phyloP scores from a whole-genome alignment of 2,113 vertebrate genomes.

The Choloepus hoffmanni region DNA sequence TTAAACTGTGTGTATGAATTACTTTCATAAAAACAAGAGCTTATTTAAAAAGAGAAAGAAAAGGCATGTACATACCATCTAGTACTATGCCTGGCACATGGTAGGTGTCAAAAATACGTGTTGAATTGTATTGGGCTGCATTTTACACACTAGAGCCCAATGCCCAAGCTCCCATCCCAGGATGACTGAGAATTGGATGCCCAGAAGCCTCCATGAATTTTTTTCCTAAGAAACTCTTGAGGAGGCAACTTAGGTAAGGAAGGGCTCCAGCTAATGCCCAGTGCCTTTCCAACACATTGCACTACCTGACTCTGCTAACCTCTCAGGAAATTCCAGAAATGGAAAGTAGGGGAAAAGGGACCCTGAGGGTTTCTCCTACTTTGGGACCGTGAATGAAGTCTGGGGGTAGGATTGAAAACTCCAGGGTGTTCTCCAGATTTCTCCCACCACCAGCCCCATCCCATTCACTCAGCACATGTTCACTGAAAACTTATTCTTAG shows the following conservation, averaged over 20 bases:
- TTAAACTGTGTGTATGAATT: not conserved
- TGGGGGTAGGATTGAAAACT: not conserved
- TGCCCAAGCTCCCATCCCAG: not conserved
- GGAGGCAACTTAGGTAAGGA: not conserved
- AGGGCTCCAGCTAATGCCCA: not conserved
- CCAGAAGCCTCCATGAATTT: not conserved
- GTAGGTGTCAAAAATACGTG: not conserved
- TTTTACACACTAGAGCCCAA: not conserved
- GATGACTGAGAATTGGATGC: not conserved
- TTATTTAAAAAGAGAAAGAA: not conserved
- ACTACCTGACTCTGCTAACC: not conserved
- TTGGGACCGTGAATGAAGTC: not conserved
- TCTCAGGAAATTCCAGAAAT: not conserved
- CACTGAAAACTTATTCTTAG: not conserved
- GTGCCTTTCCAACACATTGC: not conserved
- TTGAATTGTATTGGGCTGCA: not conserved
- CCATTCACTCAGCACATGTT: not conserved
- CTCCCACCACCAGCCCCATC: not conserved
- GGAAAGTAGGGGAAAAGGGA: not conserved
- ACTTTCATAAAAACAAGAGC: not conserved
- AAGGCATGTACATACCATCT: not conserved
- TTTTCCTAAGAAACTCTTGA: not conserved
- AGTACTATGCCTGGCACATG: not conserved
- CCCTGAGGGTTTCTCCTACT: too few species aligned
- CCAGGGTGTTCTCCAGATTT: not conserved